Evolutionary conservation across 2,113 vertebrate species (phyloP).

Genomic region (Oreochromis aureus): DNA sequence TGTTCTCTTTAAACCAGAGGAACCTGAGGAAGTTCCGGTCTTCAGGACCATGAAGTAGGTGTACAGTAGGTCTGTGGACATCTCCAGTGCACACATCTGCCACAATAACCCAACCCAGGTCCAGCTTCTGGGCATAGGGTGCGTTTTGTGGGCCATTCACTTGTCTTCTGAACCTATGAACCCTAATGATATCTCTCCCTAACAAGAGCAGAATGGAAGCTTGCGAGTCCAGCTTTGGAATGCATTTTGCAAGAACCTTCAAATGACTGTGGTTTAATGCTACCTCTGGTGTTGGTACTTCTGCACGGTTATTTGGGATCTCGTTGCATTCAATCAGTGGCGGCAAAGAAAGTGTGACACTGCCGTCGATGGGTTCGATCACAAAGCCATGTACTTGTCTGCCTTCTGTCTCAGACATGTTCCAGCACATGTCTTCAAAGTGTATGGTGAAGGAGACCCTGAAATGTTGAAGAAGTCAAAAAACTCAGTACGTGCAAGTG

Average conservation of each 20-base stretch:
- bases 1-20: neutral
- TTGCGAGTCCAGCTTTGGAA: rapidly evolving
- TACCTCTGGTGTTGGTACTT: neutral
- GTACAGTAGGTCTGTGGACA: neutral
- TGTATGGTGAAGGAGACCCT: too few relatives aligned
- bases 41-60: neutral
- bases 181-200: neutral
- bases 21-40: neutral
- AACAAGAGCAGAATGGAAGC: rapidly evolving
- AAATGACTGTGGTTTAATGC: neutral
- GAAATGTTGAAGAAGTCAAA: too few relatives aligned
- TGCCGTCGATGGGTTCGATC: neutral
- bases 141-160: neutral
- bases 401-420: neutral
- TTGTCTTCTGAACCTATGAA: neutral
- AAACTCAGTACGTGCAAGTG: too few relatives aligned
- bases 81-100: neutral
- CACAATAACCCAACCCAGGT: neutral
- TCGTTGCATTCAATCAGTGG: neutral
- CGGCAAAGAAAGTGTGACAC: neutral
- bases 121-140: neutral
- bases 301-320: neutral
- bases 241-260: neutral
- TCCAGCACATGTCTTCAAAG: neutral
- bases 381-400: neutral